Evolutionary conservation across 2,113 vertebrate species (phyloP).

Genomic region (Rutilus rutilus): DNA sequence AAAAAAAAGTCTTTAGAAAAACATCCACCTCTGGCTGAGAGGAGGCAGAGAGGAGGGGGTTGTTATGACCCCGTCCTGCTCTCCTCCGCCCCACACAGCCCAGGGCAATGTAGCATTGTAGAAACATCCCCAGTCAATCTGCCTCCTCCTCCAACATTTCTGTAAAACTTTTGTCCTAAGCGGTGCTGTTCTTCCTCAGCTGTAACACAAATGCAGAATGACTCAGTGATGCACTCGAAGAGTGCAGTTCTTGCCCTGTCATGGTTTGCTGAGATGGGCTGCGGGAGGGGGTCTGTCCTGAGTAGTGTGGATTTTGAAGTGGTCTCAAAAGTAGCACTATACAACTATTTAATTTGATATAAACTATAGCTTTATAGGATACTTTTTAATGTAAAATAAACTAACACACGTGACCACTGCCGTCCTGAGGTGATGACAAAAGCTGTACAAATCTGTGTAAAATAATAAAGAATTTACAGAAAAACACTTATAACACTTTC

Average conservation of each 20-base stretch:
- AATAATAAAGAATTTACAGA: not conserved
- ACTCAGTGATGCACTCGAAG: slow-evolving; percentile 58
- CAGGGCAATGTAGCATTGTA: slow-evolving; percentile 70
- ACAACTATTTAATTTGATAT: not conserved
- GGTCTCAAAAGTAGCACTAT: not conserved
- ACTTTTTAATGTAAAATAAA: not conserved
- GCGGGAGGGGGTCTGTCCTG: not conserved
- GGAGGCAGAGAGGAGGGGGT: slow-evolving; percentile 66
- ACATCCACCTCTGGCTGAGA: slow-evolving; percentile 49
- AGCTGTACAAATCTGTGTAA: not conserved
- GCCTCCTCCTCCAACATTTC: slow-evolving; percentile 63
- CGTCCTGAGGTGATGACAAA: not conserved
- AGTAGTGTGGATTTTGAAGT: not conserved
- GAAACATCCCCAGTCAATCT: slow-evolving; percentile 77
- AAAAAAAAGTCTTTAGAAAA: slow-evolving; percentile 38
- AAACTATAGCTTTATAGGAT: not conserved
- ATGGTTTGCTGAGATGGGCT: not conserved
- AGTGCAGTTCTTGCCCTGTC: slow-evolving; percentile 33
- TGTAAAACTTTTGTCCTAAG: slow-evolving; percentile 51
- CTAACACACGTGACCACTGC: not conserved
- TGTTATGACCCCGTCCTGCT: slow-evolving; percentile 64
- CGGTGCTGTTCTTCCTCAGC: slow-evolving; percentile 40
- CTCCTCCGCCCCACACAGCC: slow-evolving; percentile 58
- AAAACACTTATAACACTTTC: not conserved
- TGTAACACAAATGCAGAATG: slow-evolving; percentile 70